These are phyloP conservation scores for Varanus salvator DNA, from an alignment of 2,113 vertebrate species.

Conservation along the genomic window DNA sequence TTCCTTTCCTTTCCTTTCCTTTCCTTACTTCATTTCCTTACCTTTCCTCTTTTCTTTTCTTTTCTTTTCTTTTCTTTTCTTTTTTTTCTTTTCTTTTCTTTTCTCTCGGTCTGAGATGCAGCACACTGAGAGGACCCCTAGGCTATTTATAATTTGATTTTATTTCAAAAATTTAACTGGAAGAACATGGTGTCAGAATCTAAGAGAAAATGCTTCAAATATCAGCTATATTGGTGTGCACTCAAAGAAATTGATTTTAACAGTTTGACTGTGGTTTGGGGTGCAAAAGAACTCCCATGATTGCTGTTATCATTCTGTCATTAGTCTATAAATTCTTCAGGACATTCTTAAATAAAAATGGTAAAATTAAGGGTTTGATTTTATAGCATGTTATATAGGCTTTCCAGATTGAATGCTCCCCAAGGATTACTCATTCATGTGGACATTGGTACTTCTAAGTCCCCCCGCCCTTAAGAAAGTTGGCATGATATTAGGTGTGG, in stretches of 20 bases:
- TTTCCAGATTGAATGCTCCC: constrained; percentile 75
- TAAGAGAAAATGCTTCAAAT: constrained; percentile 80
- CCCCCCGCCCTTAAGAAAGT: too few species aligned
- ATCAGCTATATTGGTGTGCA: constrained; percentile 80
- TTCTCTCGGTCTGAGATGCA: constrained; percentile 75
- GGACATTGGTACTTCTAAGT: constrained; percentile 66
- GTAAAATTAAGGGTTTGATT: constrained; percentile 75
- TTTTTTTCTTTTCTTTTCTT: background rate
- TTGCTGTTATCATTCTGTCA: background rate
- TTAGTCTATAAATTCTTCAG: constrained; percentile 70
- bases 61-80: constrained; percentile 41
- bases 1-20: too few species aligned
- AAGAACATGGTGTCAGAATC: constrained; percentile 82
- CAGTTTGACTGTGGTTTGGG: constrained; percentile 80
- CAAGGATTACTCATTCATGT: constrained; percentile 64
- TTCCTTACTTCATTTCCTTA: too few species aligned
- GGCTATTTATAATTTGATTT: constrained; percentile 86
- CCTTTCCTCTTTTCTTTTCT: too few species aligned
- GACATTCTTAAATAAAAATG: constrained; percentile 77
- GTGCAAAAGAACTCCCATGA: constrained; percentile 80
- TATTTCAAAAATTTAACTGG: constrained; percentile 86
- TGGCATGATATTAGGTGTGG: too few species aligned
- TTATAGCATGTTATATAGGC: constrained; percentile 71
- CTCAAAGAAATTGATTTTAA: constrained; percentile 83
- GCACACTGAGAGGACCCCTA: constrained; percentile 74